A percentile compares a stretch with the other conserved stretches of the same genome.
Conservation (phyloP, 2,888 invertebrate genomes). For the Melanostoma scalare region DNA sequence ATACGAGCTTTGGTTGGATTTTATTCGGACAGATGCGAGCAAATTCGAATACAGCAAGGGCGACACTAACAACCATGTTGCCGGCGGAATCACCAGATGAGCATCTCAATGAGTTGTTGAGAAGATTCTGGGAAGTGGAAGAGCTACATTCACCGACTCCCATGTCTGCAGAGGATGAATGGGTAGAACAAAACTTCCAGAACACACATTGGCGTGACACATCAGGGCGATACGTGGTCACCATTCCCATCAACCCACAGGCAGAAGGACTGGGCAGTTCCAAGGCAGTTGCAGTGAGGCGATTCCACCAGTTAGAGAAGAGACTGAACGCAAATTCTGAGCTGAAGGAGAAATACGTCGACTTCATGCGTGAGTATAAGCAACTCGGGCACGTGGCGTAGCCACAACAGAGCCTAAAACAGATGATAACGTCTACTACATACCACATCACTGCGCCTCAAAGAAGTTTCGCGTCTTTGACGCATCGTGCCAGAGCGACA, state of each 20-base stretch:
- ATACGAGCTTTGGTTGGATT: too few species aligned
- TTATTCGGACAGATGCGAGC: too few species aligned
- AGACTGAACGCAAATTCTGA: not conserved
- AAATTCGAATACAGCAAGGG: too few species aligned
- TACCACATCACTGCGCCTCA: too few species aligned
- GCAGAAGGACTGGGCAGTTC: constrained; percentile 19
- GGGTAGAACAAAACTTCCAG: constrained; percentile 26
- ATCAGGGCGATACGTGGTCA: too few species aligned
- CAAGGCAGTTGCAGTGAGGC: constrained; percentile 7
- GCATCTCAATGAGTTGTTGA: not conserved
- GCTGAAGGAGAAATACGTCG: too few species aligned
- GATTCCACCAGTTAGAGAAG: constrained; percentile 26
- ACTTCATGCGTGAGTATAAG: too few species aligned
- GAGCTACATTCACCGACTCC: constrained; percentile 5
- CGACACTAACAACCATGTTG: too few species aligned
- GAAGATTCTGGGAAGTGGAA: constrained; percentile 15
- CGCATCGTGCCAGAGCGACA: not conserved
- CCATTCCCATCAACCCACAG: too few species aligned
- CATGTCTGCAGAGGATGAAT: constrained; percentile 14
- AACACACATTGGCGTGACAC: too few species aligned
- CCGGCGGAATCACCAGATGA: not conserved
- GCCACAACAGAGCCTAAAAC: not conserved
- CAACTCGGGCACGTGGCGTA: constrained; percentile 17
- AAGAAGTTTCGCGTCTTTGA: constrained; percentile 31
- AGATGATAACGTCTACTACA: not conserved